Percentiles rank a stretch among this genome's conserved stretches.
phyloP scores from a whole-genome alignment of 2,113 vertebrate genomes.

The Anser cygnoides region DNA sequence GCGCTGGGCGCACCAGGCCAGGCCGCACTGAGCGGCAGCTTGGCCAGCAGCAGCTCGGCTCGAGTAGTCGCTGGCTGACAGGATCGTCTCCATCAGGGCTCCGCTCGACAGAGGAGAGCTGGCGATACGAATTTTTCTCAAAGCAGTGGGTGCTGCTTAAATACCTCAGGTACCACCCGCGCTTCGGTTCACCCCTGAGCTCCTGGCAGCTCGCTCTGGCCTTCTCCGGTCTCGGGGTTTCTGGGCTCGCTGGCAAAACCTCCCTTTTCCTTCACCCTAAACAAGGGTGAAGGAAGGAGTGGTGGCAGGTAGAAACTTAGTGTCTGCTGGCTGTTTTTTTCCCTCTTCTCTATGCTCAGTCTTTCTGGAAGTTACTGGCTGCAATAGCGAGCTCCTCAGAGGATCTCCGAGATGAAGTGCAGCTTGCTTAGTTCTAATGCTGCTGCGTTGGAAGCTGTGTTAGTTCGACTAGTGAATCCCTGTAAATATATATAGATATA shows the following conservation, averaged over 20 bases:
- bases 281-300: neutral
- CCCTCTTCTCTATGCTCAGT: too few relatives aligned
- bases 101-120: neutral
- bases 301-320: too few relatives aligned
- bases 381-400: neutral
- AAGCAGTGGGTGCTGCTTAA: neutral
- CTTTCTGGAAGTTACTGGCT: neutral
- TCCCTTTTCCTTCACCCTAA: neutral
- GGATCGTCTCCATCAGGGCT: too few relatives aligned
- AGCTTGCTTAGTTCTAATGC: neutral
- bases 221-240: neutral
- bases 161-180: neutral
- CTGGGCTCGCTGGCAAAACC: neutral
- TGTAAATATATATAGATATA: too few relatives aligned
- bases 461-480: neutral
- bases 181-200: too few relatives aligned
- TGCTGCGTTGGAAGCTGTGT: neutral
- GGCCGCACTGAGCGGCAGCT: neutral
- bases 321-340: fast-evolving
- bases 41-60: too few relatives aligned
- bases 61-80: neutral
- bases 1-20: neutral
- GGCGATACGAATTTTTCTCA: neutral
- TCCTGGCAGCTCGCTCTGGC: neutral
- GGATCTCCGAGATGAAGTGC: neutral